Evolutionary conservation across 2,888 invertebrate genomes (phyloP).

Genomic region (Mellilla xanthometata): DNA sequence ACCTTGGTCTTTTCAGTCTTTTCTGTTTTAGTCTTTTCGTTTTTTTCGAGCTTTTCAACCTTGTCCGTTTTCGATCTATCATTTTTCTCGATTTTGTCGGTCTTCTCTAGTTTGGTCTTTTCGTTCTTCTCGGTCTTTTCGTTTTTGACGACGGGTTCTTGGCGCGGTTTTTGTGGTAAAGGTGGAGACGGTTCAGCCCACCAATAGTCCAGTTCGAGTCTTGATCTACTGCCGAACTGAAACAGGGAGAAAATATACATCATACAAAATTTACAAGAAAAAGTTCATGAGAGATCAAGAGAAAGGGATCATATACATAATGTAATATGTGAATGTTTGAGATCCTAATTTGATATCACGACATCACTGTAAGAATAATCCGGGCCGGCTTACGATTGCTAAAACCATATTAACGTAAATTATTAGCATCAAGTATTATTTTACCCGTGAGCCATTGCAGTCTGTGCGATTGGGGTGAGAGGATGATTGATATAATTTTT

Average conservation of each 20-base stretch:
- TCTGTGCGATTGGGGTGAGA: too few species aligned
- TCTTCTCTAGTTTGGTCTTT: slow-evolving; percentile 36
- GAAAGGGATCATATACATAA: too few species aligned
- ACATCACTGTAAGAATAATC: too few species aligned
- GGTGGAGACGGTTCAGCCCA: slow-evolving; percentile 85
- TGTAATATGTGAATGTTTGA: too few species aligned
- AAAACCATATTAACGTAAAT: too few species aligned
- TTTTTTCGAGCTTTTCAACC: slow-evolving; percentile 36
- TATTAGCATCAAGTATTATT: too few species aligned
- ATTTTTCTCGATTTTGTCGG: slow-evolving; percentile 43
- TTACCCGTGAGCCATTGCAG: too few species aligned
- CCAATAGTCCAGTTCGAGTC: slow-evolving; percentile 90
- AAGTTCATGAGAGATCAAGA: too few species aligned
- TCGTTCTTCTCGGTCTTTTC: slow-evolving; percentile 30
- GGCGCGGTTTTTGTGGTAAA: slow-evolving; percentile 38
- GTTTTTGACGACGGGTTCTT: slow-evolving; percentile 30
- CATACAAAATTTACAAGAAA: too few species aligned
- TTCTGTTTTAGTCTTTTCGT: slow-evolving; percentile 15
- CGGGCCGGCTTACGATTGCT: too few species aligned
- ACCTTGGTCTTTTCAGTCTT: slow-evolving; percentile 22
- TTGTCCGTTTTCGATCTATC: slow-evolving; percentile 36
- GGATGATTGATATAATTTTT: too few species aligned
- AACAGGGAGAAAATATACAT: slow-evolving; percentile 29
- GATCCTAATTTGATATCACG: too few species aligned
- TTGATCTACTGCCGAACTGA: slow-evolving; percentile 88